phyloP scores from a whole-genome alignment of 2,888 invertebrate species.

The Metellina segmentata region DNA sequence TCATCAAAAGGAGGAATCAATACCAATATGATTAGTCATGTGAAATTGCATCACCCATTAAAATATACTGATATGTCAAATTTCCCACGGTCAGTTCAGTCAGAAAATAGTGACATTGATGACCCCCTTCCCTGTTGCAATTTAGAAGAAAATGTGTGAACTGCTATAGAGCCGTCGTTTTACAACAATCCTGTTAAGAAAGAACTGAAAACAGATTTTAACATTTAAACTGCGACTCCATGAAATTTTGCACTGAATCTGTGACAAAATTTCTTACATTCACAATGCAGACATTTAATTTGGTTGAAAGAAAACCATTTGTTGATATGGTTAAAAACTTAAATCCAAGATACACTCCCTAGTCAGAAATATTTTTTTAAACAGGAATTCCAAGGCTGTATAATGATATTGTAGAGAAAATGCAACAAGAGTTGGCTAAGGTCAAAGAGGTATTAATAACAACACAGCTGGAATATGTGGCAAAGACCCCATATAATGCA shows the following conservation, averaged over 20 bases:
- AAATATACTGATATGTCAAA: background rate
- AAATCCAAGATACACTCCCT: too few relatives aligned
- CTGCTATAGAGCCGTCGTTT: background rate
- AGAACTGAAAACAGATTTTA: constrained; percentile 8
- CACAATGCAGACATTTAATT: background rate
- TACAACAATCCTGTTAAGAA: background rate
- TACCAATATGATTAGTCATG: background rate
- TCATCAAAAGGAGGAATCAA: constrained; percentile 27
- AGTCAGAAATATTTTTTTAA: background rate
- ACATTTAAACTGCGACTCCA: background rate
- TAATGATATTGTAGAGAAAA: constrained; percentile 1
- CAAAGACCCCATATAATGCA: too few relatives aligned
- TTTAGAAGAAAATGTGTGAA: background rate
- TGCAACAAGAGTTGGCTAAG: too few relatives aligned
- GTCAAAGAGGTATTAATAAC: too few relatives aligned
- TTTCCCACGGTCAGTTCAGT: too few relatives aligned
- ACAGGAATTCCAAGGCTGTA: constrained; percentile 12
- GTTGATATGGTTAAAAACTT: constrained; percentile 1
- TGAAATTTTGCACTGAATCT: too few relatives aligned
- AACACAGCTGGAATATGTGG: background rate
- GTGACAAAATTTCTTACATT: too few relatives aligned
- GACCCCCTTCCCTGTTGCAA: background rate
- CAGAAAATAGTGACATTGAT: too few relatives aligned
- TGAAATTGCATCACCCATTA: background rate
- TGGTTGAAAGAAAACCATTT: constrained; percentile 17